Conservation (phyloP, 2,888 invertebrate species). For the Nymphalis c-album region DNA sequence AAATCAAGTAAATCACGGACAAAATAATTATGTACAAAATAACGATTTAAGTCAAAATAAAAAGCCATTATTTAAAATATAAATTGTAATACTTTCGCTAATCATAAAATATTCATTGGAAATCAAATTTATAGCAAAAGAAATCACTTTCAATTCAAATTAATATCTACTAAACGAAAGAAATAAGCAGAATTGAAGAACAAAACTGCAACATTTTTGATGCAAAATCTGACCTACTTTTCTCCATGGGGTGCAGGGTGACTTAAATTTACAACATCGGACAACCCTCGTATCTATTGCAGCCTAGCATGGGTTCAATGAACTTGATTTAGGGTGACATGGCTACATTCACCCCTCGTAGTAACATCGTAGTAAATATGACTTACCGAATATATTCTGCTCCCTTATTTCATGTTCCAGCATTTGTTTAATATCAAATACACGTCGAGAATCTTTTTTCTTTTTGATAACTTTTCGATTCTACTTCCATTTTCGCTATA, state of each 20-base stretch:
- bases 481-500: neutral
- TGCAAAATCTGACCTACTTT: slow-evolving; percentile 36
- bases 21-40: neutral
- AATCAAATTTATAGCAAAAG: neutral
- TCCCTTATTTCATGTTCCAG: slow-evolving; percentile 21
- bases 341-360: slow-evolving; percentile 41
- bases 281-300: slow-evolving; percentile 37
- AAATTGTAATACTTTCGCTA: neutral
- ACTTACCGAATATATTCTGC: slow-evolving; percentile 34
- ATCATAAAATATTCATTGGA: neutral
- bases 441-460: neutral
- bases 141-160: neutral
- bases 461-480: neutral
- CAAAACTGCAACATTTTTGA: slow-evolving; percentile 19
- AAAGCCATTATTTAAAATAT: neutral
- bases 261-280: slow-evolving; percentile 36
- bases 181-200: neutral
- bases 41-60: neutral
- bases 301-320: slow-evolving; percentile 39
- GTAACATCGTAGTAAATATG: slow-evolving; percentile 40
- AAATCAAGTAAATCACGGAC: too few relatives aligned
- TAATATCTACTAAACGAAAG: neutral
- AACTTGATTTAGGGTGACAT: slow-evolving; percentile 44
- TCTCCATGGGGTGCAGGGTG: slow-evolving; percentile 27
- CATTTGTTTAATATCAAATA: slow-evolving; percentile 9